phyloP scores from a whole-genome alignment of 2,113 vertebrate species.

The Heterocephalus glaber region DNA sequence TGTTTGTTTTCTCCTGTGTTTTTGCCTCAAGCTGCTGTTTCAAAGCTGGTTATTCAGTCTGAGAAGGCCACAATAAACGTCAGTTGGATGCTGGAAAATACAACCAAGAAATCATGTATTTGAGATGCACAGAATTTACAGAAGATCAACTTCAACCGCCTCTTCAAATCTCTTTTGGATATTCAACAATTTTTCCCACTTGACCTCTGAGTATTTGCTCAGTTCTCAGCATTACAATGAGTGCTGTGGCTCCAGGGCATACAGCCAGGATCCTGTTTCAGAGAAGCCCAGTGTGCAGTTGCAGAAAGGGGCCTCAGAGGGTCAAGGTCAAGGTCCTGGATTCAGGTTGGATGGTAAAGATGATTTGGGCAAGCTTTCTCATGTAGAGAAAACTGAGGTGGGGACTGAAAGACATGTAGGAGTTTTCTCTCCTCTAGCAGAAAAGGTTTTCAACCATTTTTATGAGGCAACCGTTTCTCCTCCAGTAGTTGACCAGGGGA shows the following conservation, averaged over 20 bases:
- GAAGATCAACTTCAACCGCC: not conserved
- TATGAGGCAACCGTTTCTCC: not conserved
- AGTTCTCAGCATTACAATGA: not conserved
- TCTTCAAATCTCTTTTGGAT: not conserved
- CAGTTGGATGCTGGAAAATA: slow-evolving; percentile 26
- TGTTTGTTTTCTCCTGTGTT: not conserved
- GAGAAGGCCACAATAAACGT: not conserved
- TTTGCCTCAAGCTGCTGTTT: not conserved
- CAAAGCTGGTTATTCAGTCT: not conserved
- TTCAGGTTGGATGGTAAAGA: not conserved
- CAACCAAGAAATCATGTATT: not conserved
- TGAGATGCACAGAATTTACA: slow-evolving; percentile 22
- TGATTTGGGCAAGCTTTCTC: not conserved
- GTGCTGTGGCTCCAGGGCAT: not conserved
- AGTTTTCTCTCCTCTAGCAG: not conserved
- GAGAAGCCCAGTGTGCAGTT: not conserved
- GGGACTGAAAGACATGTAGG: not conserved
- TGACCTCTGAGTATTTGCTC: not conserved
- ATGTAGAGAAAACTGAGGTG: not conserved
- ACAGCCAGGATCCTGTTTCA: not conserved
- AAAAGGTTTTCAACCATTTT: not conserved
- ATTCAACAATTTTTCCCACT: not conserved
- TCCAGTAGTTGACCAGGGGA: not conserved
- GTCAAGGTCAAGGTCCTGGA: not conserved
- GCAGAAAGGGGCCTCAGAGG: not conserved